A percentile compares a stretch with the other conserved stretches of the same genome.
phyloP scores from a whole-genome alignment of 1,140 invertebrate species.

The Pseudomyrmex gracilis region DNA sequence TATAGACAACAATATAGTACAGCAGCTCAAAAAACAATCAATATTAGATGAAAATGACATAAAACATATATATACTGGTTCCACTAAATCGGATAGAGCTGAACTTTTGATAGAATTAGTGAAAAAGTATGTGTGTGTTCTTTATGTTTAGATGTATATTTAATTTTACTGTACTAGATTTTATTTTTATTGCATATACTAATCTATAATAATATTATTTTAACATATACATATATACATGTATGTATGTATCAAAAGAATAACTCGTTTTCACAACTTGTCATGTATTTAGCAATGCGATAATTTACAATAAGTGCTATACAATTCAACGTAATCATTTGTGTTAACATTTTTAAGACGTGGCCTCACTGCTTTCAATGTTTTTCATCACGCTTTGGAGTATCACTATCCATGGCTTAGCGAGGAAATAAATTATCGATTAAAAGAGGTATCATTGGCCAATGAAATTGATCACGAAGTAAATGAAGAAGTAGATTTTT shows the following conservation, averaged over 20 bases:
- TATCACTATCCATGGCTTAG: conserved; percentile 81
- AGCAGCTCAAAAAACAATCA: conserved; percentile 71
- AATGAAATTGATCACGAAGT: not conserved
- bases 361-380: conserved; percentile 77
- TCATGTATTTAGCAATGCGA: conserved; percentile 11
- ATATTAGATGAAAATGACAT: conserved; percentile 76
- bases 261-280: not conserved
- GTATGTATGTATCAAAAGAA: not conserved
- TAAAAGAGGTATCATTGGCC: too few relatives aligned
- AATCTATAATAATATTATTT: conserved; percentile 9
- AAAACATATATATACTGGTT: conserved; percentile 70
- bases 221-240: too few relatives aligned
- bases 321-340: conserved; percentile 28
- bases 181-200: conserved; percentile 14
- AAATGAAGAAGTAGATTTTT: conserved; percentile 53
- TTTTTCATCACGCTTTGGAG: conserved; percentile 78
- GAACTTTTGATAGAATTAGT: conserved; percentile 78
- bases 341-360: conserved; percentile 73
- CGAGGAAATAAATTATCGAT: conserved; percentile 73
- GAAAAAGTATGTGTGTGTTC: conserved; percentile 78
- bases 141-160: conserved; percentile 2
- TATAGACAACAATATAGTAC: conserved; percentile 79
- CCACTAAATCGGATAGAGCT: conserved; percentile 69
- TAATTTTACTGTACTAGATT: not conserved
- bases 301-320: conserved; percentile 6